Percentiles rank a stretch among this genome's conserved stretches.
Conservation (phyloP, 2,113 vertebrate species). For the Pantherophis guttatus region DNA sequence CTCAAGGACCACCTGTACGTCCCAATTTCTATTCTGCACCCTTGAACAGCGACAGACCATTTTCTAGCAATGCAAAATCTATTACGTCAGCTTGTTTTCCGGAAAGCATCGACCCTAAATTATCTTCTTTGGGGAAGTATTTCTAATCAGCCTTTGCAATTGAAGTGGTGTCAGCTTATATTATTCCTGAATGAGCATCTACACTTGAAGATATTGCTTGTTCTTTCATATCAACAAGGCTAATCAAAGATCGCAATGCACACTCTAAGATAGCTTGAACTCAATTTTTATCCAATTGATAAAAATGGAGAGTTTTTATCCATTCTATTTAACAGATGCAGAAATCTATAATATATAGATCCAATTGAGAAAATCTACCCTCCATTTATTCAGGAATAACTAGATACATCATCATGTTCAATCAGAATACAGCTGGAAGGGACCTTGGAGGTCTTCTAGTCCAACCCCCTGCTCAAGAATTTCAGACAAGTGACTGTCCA, state of each 20-base stretch:
- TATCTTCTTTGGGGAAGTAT: slow-evolving; percentile 41
- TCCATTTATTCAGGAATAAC: too few species aligned
- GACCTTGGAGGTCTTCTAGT: too few species aligned
- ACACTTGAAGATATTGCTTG: slow-evolving; percentile 45
- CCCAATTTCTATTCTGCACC: slow-evolving; percentile 49
- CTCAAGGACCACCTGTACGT: not conserved
- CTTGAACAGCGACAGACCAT: slow-evolving; percentile 23
- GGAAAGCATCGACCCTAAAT: slow-evolving; percentile 47
- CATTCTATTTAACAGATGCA: slow-evolving; percentile 48
- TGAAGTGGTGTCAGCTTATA: slow-evolving; percentile 49
- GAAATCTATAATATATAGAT: not conserved
- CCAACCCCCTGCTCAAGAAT: too few species aligned
- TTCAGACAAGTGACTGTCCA: too few species aligned
- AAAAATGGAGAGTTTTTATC: not conserved
- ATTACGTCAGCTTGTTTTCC: slow-evolving; percentile 48
- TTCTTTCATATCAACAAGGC: slow-evolving; percentile 33
- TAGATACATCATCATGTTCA: not conserved
- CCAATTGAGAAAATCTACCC: not conserved
- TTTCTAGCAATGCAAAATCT: slow-evolving; percentile 38
- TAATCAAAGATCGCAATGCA: slow-evolving; percentile 50
- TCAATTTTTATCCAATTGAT: not conserved
- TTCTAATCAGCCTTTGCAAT: slow-evolving; percentile 1
- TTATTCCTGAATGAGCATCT: slow-evolving; percentile 42
- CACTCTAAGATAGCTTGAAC: slow-evolving; percentile 27
- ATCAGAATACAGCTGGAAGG: too few species aligned